Base-by-base conservation (phyloP, 2,888 invertebrate species). In the Piscicola geometra region DNA sequence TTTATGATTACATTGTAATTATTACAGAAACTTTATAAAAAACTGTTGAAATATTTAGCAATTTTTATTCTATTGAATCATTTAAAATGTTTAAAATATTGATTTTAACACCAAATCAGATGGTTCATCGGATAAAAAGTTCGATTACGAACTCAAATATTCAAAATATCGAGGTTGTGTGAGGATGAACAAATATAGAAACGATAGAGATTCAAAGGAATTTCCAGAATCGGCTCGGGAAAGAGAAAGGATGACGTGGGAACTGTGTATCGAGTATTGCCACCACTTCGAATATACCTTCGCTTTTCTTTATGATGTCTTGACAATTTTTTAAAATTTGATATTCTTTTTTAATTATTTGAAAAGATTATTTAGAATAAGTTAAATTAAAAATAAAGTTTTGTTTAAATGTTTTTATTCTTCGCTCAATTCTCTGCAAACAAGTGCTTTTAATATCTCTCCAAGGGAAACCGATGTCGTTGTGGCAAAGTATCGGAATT, bases 381-480 rank as follows among this genome's bases (percentile, higher is more conserved):
- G 30, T 5, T 64, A 64, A 64, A 64, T 30, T 12, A 64, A 64
- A 64, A 3, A 12, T 64, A 12, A 30, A 21, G 3, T 64, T 28
- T 28, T 64, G 5, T 3, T 21, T 64, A 28, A 5, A 64, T 12
- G 21, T 64, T 28, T 64, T 64, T 28, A 32, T 33, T 69, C 12
- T 15, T 35, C 33, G 18, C n/a, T n/a, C n/a, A n/a, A n/a, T n/a
- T n/a, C n/a, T n/a, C n/a, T n/a, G n/a, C n/a, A n/a, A n/a, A n/a
- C n/a, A n/a, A n/a, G n/a, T n/a, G n/a, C n/a, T n/a, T n/a, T n/a
- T n/a, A n/a, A n/a, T n/a, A n/a, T n/a, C n/a, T n/a, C 18, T 28
- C 25, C n/a, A 21, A 71, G 71, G 71, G 71, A 30, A n/a, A 71
- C 71, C 47, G 52, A 52, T 71, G 71, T 32, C 30, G 71, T 30